Conservation (phyloP, 2,797 vertebrate genomes). For the Megaceryle alcyon region DNA sequence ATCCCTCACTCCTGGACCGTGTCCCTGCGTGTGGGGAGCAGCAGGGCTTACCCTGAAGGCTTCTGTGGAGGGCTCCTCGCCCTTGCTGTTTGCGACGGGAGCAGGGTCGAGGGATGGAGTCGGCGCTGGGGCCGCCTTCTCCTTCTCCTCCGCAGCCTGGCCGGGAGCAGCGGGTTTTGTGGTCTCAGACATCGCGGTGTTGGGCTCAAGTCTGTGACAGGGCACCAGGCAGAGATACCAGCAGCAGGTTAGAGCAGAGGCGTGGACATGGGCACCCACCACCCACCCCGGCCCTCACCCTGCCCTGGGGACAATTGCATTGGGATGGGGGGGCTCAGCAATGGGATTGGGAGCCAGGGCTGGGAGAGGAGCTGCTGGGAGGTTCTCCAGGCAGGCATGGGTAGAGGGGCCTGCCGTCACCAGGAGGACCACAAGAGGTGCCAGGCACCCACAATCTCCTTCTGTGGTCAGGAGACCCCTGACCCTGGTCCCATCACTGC, state of each 20-base stretch:
- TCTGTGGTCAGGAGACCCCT: background rate
- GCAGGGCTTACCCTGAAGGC: slow-evolving; percentile 86
- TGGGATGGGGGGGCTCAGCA: background rate
- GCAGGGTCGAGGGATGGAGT: slow-evolving; percentile 2
- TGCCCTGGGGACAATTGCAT: accelerated
- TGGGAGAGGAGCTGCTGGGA: background rate
- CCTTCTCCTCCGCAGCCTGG: slow-evolving; percentile 88
- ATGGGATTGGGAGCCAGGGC: accelerated
- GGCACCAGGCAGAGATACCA: background rate
- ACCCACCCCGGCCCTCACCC: accelerated
- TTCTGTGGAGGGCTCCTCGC: slow-evolving; percentile 83
- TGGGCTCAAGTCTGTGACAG: slow-evolving; percentile 43
- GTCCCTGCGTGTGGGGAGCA: accelerated
- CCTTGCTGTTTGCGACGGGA: slow-evolving; percentile 74
- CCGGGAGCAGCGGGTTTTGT: slow-evolving; percentile 68
- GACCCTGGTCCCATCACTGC: background rate
- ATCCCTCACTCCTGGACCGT: accelerated
- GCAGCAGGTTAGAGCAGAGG: background rate
- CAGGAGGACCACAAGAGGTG: background rate
- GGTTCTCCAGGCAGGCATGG: background rate
- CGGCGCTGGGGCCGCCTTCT: slow-evolving; percentile 80
- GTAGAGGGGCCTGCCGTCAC: background rate
- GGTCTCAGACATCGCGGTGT: slow-evolving; percentile 90
- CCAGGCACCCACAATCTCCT: background rate
- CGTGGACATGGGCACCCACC: background rate